Base-by-base conservation (phyloP, 2,113 vertebrate species). In the Hippocampus barbouri region DNA sequence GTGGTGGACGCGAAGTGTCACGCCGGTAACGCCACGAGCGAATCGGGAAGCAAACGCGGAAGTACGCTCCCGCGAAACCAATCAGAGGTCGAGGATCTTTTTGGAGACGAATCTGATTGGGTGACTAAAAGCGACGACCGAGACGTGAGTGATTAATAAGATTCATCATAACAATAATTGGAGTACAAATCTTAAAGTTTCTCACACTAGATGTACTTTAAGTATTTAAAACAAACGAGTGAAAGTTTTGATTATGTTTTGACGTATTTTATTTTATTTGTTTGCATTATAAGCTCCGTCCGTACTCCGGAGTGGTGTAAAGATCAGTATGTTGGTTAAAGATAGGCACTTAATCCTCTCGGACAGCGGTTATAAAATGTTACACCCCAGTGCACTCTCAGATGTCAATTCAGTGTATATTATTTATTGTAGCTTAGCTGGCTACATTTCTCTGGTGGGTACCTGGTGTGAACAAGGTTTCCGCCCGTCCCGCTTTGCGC, bases 111-210 rank as follows among this genome's bases (percentile, higher is more conserved):
- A 1, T 54, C 30, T 6, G 77, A 81, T 79, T 80, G 80, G 85
- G 60, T 14, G 66, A 70, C 8, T 2, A 53, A 72, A 14, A 21
- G 51, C 65, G 9, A 23, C 59, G 47, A 12, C 10, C 14, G 0
- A 62, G 43, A 83, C 1, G 85, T 86, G 80, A 88, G 88, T 83
- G 27, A 38, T 23, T 12, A 1, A 30, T 30, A 57, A 8, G 8
- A 23, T 2, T 47, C 12, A 23, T 45, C 15, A 45, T 3, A 45
- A 45, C 14, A 45, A 45, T 45, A 45, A 45, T 45, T 3, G 5
- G 9, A 45, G 9, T 45, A 45, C 12, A 45, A 45, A 38, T 38
- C 34, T 38, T n/a, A 54, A 61, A 30, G 6, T 27, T 34, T 30
- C 23, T 60, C 23, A 30, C 25, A 60, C 57, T 0, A 0, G n/a